Percentiles rank a stretch among this genome's conserved stretches.
phyloP scores from a whole-genome alignment of 2,113 vertebrate genomes.

The Gyps fulvus region DNA sequence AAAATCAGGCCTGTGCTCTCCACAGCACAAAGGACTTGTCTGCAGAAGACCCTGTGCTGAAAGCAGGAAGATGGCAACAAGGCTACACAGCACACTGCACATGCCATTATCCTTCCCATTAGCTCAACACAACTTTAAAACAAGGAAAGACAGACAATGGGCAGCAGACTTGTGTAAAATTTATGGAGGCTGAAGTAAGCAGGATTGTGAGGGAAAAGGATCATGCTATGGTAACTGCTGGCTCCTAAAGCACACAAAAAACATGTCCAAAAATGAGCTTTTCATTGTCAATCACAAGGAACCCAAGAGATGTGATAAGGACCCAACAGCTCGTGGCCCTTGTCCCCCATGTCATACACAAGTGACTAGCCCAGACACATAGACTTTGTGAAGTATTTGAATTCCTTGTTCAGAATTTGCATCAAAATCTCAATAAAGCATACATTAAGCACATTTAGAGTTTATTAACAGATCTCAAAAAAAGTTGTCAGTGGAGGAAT shows the following conservation, averaged over 20 bases:
- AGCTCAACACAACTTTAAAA: neutral
- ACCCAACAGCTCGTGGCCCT: neutral
- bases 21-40: neutral
- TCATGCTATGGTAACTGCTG: neutral
- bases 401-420: neutral
- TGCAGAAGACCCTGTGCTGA: neutral
- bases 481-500: neutral
- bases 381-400: neutral
- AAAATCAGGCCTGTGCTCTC: neutral
- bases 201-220: neutral
- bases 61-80: neutral
- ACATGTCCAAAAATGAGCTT: accelerated
- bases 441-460: neutral
- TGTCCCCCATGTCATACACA: neutral
- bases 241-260: neutral
- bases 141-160: neutral
- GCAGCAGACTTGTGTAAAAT: neutral
- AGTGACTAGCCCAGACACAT: neutral
- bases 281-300: neutral
- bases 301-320: neutral
- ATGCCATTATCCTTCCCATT: accelerated
- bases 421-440: neutral
- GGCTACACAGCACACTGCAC: accelerated
- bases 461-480: neutral
- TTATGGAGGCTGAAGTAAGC: neutral